Evolutionary conservation across 2,888 invertebrate species (phyloP).

Genomic region (Elysia crispata): DNA sequence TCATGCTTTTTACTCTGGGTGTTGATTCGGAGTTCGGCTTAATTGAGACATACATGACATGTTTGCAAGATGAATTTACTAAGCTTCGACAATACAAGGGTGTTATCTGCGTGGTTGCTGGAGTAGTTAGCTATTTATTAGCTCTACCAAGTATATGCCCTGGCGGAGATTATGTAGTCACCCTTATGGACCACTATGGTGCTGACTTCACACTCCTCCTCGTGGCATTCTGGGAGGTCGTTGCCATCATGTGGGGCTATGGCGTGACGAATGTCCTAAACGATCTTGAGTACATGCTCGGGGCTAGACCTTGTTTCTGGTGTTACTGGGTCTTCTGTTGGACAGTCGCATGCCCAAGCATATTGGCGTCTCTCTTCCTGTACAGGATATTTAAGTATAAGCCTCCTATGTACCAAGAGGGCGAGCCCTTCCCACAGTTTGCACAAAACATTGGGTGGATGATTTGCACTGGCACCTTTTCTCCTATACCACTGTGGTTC

Average conservation of each 20-base stretch:
- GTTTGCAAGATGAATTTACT: slow-evolving; percentile 74
- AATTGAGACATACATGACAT: slow-evolving; percentile 74
- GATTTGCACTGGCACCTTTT: slow-evolving; percentile 55
- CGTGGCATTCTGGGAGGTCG: too few species aligned
- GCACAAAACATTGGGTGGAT: slow-evolving; percentile 65
- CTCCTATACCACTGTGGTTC: slow-evolving; percentile 63
- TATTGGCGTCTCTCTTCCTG: slow-evolving; percentile 78
- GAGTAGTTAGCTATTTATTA: slow-evolving; percentile 57
- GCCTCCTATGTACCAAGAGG: slow-evolving; percentile 55
- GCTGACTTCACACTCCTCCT: too few species aligned
- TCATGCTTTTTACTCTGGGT: too few species aligned
- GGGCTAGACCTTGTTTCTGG: slow-evolving; percentile 57
- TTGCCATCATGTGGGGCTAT: too few species aligned
- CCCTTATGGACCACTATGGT: too few species aligned
- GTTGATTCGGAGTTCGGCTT: slow-evolving; percentile 43
- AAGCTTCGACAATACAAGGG: slow-evolving; percentile 73
- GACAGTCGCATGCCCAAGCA: slow-evolving; percentile 84
- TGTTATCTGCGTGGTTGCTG: slow-evolving; percentile 59
- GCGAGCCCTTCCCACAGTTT: slow-evolving; percentile 56
- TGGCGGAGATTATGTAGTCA: too few species aligned
- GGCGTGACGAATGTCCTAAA: too few species aligned
- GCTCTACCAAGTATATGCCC: slow-evolving; percentile 63
- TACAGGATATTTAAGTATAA: slow-evolving; percentile 61
- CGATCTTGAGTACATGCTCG: slow-evolving; percentile 33
- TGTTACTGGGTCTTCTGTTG: slow-evolving; percentile 85